Base-by-base conservation (phyloP, 2,888 invertebrate species). In the Petrophora chlorosata region DNA sequence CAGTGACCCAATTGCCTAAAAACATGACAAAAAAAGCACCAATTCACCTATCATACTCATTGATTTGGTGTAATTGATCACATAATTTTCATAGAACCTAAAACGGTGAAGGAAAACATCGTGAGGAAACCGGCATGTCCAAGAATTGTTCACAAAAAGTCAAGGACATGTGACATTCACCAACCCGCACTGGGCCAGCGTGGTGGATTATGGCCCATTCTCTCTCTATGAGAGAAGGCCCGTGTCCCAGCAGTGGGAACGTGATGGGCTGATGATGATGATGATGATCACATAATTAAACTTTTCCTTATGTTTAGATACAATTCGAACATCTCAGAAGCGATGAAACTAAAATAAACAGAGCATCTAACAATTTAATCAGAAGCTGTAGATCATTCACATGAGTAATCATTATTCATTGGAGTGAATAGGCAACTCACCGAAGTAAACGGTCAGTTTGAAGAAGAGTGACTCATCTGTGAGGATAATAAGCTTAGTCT, bases 381-480 rank as follows among this genome's bases (percentile, higher is more conserved):
- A 47, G 41, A 50, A 54, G 15, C 40, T 45, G 39, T 42, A 50
- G 34, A 54, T 61, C 61, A 45, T 53, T 32, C 39, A 32, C 9
- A 28, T 67, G 64, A 67, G 52, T 63, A 67, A 65, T 56, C 48
- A 32, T 30, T 13, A 42, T 47, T 43, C 45, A 49, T 22, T 49
- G 17, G n/a, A n/a, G n/a, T 29, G 25, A 49, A 56, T 32, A 32
- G 14, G 5, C 35, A 43, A 54, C n/a, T 15, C 15, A n/a, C 15
- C 3, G 23, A 7, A 17, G 13, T 14, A 25, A 36, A 59, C 33
- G 53, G 10, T 7, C 29, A n/a, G 34, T 34, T 29, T 29, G 34
- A 17, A 16, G 22, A 29, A 25, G 16, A 29, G 29, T 56, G 48
- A 52, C 28, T 52, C 48, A 55, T 52, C 34, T 52, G 41, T 23